Evolutionary conservation across 2,113 vertebrate species (phyloP), one percentile per base, ranked within the genome.

Genomic region (Motacilla tschutschensis): DNA sequence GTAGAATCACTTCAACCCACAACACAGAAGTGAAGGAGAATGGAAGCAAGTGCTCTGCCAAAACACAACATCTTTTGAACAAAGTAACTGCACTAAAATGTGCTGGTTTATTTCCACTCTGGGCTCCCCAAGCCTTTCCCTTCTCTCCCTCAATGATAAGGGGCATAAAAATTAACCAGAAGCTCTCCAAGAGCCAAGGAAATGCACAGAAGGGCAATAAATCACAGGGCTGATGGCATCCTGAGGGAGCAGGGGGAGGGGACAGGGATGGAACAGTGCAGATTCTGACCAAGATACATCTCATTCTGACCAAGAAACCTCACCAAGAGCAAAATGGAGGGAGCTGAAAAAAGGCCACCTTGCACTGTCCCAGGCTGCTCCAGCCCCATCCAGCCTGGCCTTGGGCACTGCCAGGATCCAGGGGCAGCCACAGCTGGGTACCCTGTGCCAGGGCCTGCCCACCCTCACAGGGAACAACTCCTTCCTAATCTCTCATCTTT

Each of bases 131-230:
- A 79, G 79, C 79, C 63, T 74, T 69, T 70, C 67, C 79, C 63
- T 87, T 51, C 76, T 62, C 72, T 82, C 75, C 51, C 64, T 70
- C 64, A 82, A 85, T 41, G 75, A 59, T 36, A 87, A 77, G 1
- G 0, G 81, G 67, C 31, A 76, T 70, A 85, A 92, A 90, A 87
- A 92, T 93, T 59, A 88, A 90, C 88, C 74, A 94, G 59, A 76
- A 93, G 74, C 54, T 87, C 89, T 76, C 81, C 78, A 76, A 60
- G 75, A 82, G 77, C 77, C 75, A 69, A 69, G 0, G 0, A 69
- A 79, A 83, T 0, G 0, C 59, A 16, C 21, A 40, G 81, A 82
- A 76, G 44, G 44, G 64, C 70, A 62, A 84, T 92, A 89, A 92
- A 93, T 90, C 87, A 66, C 1, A 0, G 46, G 75, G 54, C 21